Percentiles rank a stretch among this genome's conserved stretches.
These are phyloP conservation scores for Rhynchomys soricoides DNA, from an alignment of 2,113 vertebrate species.

Conservation along the genomic window DNA sequence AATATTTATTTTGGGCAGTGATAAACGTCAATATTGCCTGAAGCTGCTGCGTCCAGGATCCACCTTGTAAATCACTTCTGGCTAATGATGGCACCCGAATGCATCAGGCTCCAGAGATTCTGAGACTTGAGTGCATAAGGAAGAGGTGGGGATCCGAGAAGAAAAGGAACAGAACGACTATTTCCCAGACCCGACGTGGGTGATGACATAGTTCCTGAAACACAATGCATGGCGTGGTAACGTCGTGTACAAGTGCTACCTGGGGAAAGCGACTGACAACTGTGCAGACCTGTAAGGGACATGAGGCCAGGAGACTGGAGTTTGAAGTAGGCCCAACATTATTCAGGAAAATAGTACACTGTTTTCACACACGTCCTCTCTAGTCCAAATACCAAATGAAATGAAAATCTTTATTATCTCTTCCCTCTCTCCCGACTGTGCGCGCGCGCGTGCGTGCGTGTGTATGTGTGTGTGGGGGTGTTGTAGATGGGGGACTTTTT, in stretches of 20 bases:
- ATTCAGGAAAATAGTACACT: constrained; percentile 14
- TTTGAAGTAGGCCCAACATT: constrained; percentile 15
- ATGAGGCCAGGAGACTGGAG: not conserved
- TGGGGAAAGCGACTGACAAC: not conserved
- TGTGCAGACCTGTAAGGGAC: not conserved
- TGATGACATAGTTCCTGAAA: constrained; percentile 1
- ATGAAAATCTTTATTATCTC: constrained; percentile 29
- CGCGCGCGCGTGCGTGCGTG: not conserved
- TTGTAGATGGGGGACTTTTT: not conserved
- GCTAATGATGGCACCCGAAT: not conserved
- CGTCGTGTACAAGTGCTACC: not conserved
- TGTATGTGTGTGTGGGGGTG: not conserved
- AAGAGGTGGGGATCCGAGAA: constrained; percentile 36
- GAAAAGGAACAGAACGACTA: constrained; percentile 43
- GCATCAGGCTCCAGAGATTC: not conserved
- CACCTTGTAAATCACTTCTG: constrained; percentile 23
- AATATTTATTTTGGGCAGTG: constrained; percentile 13
- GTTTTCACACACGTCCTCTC: constrained; percentile 14
- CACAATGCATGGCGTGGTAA: not conserved
- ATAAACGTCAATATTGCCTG: constrained; percentile 42
- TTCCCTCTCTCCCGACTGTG: not conserved
- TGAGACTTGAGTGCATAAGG: not conserved
- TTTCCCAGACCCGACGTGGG: constrained; percentile 44
- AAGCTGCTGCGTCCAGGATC: not conserved
- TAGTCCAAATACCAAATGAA: not conserved